Evolutionary conservation across 2,113 vertebrate species (phyloP).

Genomic region (cattle (Bos taurus)): ARS-UCD2.0 NC_037343.1:50164001-50164500

Average conservation of each 20-base stretch:
- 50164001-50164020: neutral
- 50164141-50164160: neutral
- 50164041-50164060: neutral
- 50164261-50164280: neutral
- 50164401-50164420: rapidly evolving
- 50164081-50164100: neutral
- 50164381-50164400: neutral
- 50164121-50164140: neutral
- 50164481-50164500: rapidly evolving
- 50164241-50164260: neutral
- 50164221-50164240: neutral
- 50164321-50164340: neutral
- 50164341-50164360: neutral
- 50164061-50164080: neutral
- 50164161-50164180: neutral
- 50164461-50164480: rapidly evolving
- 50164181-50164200: neutral
- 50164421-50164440: rapidly evolving
- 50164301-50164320: neutral
- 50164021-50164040: neutral
- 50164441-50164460: rapidly evolving
- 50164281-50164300: neutral
- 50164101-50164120: neutral
- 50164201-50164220: neutral
- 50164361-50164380: rapidly evolving